These are phyloP conservation scores for Epirrhoe tristata DNA, from an alignment of 2,888 invertebrate genomes.

Conservation along the genomic window DNA sequence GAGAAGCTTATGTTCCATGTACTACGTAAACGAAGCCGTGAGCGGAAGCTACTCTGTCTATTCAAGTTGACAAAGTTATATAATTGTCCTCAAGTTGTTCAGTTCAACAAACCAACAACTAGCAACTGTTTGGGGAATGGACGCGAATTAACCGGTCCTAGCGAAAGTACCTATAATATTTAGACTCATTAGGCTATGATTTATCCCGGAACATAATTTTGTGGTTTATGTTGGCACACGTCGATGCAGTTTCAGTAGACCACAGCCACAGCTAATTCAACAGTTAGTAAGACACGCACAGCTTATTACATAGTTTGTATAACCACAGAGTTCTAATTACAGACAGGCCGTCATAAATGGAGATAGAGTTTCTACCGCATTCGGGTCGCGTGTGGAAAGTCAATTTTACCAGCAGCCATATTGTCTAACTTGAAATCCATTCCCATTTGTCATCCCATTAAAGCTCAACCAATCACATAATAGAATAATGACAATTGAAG, in stretches of 20 bases:
- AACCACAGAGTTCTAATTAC: constrained; percentile 24
- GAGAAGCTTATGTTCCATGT: not conserved
- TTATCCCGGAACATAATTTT: not conserved
- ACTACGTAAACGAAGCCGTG: not conserved
- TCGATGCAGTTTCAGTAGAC: constrained; percentile 22
- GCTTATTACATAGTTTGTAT: constrained; percentile 12
- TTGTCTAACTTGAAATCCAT: no score
- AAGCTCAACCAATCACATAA: no score
- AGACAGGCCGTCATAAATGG: constrained; percentile 14
- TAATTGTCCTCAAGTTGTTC: constrained; percentile 9
- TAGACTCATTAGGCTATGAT: no score
- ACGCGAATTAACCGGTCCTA: constrained; percentile 32
- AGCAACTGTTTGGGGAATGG: constrained; percentile 26
- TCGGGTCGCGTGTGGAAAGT: not conserved
- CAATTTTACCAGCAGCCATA: not conserved
- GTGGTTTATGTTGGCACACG: not conserved
- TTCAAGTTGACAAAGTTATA: constrained; percentile 4
- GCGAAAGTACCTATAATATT: no score
- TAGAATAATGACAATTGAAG: no score
- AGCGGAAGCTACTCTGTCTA: not conserved
- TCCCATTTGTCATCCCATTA: no score
- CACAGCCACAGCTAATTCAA: constrained; percentile 18
- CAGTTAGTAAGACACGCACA: constrained; percentile 5
- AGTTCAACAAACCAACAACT: constrained; percentile 30
- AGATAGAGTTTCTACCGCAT: constrained; percentile 14